These are phyloP conservation scores for Andrena flavipes DNA, from an alignment of 2,888 invertebrate species.

Conservation along the genomic window DNA sequence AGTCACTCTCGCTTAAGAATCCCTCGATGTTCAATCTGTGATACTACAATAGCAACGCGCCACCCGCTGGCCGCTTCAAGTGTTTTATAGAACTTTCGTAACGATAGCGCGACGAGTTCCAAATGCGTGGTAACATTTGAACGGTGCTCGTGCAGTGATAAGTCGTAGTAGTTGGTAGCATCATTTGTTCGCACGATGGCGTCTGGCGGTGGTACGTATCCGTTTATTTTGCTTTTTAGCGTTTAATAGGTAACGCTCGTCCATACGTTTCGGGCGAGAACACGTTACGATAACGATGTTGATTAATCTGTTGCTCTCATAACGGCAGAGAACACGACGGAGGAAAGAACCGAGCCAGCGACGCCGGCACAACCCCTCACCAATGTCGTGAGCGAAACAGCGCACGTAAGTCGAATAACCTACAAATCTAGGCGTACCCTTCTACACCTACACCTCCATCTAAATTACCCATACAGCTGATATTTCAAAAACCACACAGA, in stretches of 20 bases:
- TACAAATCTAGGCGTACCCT: slow-evolving; percentile 47
- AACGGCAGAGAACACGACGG: slow-evolving; percentile 77
- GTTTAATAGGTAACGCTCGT: slow-evolving; percentile 39
- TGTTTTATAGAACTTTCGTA: neutral
- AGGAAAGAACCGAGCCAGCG: slow-evolving; percentile 80
- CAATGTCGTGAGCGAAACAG: slow-evolving; percentile 80
- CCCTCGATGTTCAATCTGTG: neutral
- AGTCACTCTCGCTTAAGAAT: neutral
- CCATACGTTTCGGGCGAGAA: slow-evolving; percentile 3
- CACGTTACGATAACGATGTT: slow-evolving; percentile 9
- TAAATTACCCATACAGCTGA: neutral
- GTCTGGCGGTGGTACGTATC: slow-evolving; percentile 80
- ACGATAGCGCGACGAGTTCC: neutral
- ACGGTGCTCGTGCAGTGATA: slow-evolving; percentile 37
- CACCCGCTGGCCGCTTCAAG: neutral
- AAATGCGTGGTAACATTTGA: slow-evolving; percentile 38
- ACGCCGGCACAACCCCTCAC: slow-evolving; percentile 76
- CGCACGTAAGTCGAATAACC: slow-evolving; percentile 80
- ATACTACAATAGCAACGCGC: slow-evolving; percentile 28
- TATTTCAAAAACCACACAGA: neutral
- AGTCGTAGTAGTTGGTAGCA: slow-evolving; percentile 61
- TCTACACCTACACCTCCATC: neutral
- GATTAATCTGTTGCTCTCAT: slow-evolving; percentile 38
- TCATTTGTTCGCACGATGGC: slow-evolving; percentile 81
- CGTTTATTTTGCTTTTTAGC: slow-evolving; percentile 65